Evolutionary conservation across 1,140 invertebrate genomes (phyloP), one percentile per base, ranked within the genome.

Genomic region (Belonocnema kinseyi): DNA sequence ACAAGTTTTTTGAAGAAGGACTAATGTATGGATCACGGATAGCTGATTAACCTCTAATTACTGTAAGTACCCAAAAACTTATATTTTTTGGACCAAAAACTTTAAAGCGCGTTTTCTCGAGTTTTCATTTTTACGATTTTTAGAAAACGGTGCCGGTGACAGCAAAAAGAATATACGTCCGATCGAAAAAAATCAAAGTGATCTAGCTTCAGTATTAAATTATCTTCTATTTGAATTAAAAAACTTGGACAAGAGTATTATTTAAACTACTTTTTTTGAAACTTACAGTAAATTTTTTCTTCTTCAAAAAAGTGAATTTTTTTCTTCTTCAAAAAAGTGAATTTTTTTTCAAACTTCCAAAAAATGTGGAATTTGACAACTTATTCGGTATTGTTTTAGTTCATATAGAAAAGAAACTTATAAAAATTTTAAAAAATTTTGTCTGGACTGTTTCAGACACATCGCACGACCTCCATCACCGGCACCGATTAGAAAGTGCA

Each of bases 1-100:
- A 74, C 21, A 54, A 73, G 54, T 73, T 77, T 61, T 77, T 77
- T 73, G 76, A 77, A 73, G 76, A 58, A 58, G 54, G 21, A 3
- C 21, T 26, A 26, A 26, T 26, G 21, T 26, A 26, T 26, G 21
- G 21, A 1, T 3, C 21, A 26, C 1, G 21, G 21, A 26, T 26
- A 26, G 21, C 21, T 26, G 21, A 26, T 26, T 26, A 26, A 26
- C 21, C 21, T 26, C 21, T 26, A 26, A 26, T 26, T 26, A 26
- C 21, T 26, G 21, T 26, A 26, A 26, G 3, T 26, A 3, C 21
- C 3, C 21, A 3, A 3, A 26, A 1, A 26, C 21, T 26, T 26
- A 26, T 26, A 26, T 26, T 26, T 26, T 26, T 26, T 26, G 21
- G 21, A 1, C 21, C 21, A 26, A 26, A 3, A 26, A 26, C 21